Evolutionary conservation across 2,888 invertebrate species (phyloP), one percentile per base, ranked within the genome.

Genomic region (Conistra vaccinii): DNA sequence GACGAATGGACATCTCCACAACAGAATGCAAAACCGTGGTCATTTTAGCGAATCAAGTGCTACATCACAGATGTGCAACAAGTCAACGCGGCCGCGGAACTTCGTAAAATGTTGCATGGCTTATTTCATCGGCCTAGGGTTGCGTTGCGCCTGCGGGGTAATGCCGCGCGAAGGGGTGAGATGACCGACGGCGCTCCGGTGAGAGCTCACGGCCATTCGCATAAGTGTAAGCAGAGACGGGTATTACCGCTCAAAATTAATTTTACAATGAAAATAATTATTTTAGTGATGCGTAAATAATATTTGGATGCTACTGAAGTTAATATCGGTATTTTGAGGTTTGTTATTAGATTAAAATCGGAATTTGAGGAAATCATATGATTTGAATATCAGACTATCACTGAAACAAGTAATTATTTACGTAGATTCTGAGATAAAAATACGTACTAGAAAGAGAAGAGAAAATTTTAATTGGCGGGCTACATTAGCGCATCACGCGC

Each of bases 111-210:
- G 69, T 39, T 57, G 10, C 35, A 66, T 29, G 42, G 53, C 9
- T 57, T 66, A 61, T 78, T 55, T 29, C n/a, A 48, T 2, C 32
- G 6, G 60, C n/a, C 23, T 32, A 55, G 23, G n/a, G 5, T 51
- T 45, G 29, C 23, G 9, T 17, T n/a, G 81, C 81, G 79, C 76
- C 76, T 81, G 81, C 81, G 78, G 32, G 68, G 20, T 76, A 63
- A 7, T 12, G 29, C 6, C 29, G n/a, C 10, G 9, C 6, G 17
- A 48, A 39, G 39, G 51, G 53, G 39, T 26, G 55, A 57, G 26
- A 20, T 69, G 42, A 48, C 51, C 17, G 35, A 53, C 29, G 7
- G 23, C 9, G 39, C 23, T 6, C 20, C 20, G 14, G n/a, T 32
- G 32, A n/a, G n/a, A 66, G 6, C 32, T 60, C 35, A 35, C 23